A percentile compares a stretch with the other conserved stretches of the same genome.
Conservation (phyloP, 2,888 invertebrate genomes). For the Amblyjoppa fuscipennis region DNA sequence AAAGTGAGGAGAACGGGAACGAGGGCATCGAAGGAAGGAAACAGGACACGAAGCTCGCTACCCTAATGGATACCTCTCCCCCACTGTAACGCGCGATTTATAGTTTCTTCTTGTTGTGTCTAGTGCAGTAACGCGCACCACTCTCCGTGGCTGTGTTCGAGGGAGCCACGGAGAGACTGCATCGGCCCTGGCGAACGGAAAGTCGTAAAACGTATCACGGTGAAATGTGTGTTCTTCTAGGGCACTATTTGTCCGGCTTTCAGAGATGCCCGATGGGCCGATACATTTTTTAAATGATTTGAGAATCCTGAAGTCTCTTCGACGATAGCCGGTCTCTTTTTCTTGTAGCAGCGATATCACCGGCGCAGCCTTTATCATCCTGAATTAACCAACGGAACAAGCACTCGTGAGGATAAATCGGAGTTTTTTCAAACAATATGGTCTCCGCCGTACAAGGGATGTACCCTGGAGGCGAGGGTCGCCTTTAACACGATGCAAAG, state of each 20-base stretch:
- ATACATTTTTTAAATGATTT: constrained; percentile 9
- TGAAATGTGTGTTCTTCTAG: constrained; percentile 39
- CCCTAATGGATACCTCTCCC: constrained; percentile 58
- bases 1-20: constrained; percentile 13
- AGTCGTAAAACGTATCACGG: constrained; percentile 56
- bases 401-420: background rate
- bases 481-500: constrained; percentile 25
- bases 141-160: constrained; percentile 13
- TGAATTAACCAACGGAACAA: background rate
- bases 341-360: background rate
- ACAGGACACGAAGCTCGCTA: constrained; percentile 61
- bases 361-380: background rate
- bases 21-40: constrained; percentile 49
- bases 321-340: background rate
- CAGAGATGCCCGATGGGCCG: constrained; percentile 14
- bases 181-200: constrained; percentile 47
- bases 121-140: constrained; percentile 16
- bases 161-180: constrained; percentile 6
- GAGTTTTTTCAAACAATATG: background rate
- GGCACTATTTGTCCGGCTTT: constrained; percentile 26
- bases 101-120: constrained; percentile 57
- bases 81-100: constrained; percentile 60
- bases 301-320: constrained; percentile 28
- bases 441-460: background rate
- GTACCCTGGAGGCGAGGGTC: constrained; percentile 12